Percentiles rank a stretch among this genome's conserved stretches.
Conservation (phyloP, 2,888 invertebrate genomes). For the Lycocerus yunnanus region DNA sequence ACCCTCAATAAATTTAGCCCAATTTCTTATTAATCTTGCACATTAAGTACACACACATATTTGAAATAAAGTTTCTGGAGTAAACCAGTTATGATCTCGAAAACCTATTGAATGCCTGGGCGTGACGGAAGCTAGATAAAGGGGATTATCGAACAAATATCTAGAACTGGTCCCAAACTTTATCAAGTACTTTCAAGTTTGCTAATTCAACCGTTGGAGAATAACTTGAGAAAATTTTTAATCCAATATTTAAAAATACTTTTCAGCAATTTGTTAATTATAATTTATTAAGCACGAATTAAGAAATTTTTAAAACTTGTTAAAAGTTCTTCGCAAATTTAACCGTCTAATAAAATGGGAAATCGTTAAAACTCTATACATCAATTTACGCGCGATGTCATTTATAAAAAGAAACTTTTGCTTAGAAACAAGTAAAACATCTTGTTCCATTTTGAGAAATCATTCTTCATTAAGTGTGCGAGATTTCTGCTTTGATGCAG, state of each 20-base stretch:
- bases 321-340: neutral
- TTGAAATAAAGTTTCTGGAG: neutral
- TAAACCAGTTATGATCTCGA: conserved; percentile 3
- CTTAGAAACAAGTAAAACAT: conserved; percentile 32
- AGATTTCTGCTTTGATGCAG: conserved; percentile 29
- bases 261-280: neutral
- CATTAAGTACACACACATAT: neutral
- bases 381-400: conserved; percentile 16
- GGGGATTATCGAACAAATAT: conserved; percentile 28
- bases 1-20: neutral
- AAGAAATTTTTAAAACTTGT: neutral
- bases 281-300: neutral
- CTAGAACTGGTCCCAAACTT: conserved; percentile 27
- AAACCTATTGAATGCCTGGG: conserved; percentile 10
- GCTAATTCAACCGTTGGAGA: conserved; percentile 23
- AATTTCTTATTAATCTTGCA: neutral
- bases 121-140: conserved; percentile 21
- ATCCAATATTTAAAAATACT: conserved; percentile 14
- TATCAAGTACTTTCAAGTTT: conserved; percentile 26
- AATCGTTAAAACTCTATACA: conserved; percentile 9
- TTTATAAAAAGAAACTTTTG: conserved; percentile 23
- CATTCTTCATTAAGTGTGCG: conserved; percentile 37
- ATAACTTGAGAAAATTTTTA: conserved; percentile 23
- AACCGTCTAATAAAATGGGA: neutral
- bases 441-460: conserved; percentile 35